Evolutionary conservation across 2,888 invertebrate genomes (phyloP), one percentile per base, ranked within the genome.

Genomic region (Tetragnatha montana): DNA sequence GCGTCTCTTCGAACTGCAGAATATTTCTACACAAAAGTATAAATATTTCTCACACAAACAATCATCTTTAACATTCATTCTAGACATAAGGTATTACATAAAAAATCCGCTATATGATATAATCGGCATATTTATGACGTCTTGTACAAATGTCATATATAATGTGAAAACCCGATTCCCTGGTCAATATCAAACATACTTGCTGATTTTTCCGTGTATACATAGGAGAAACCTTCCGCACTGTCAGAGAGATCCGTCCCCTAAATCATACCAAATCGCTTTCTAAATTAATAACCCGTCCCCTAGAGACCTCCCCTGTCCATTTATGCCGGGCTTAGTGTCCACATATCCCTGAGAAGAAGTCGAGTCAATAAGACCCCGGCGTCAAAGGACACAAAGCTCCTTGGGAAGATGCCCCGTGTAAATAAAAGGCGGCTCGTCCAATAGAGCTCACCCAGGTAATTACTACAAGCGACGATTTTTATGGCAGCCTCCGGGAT

Each of bases 271-370:
- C 60, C 60, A 4, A 60, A 60, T 10, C 14, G 8, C 60, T 60
- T 17, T 60, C 60, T 60, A 60, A 60, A 60, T 60, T 60, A 60
- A 60, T 60, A 60, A 60, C 60, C 12, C 35, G 60, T 4, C 60
- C 17, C 60, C 17, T 17, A 60, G 10, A 7, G 60, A 60, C 14
- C 60, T 60, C 50, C 60, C 73, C 80, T 74, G 73, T 80, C 68
- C 80, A 73, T 80, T 86, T 79, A 86, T 86, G 86, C 60, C 86
- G 73, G 10, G 60, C 50, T 68, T 86, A 86, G 80, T 86, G 73
- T 80, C 68, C 35, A n/a, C 21, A 76, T 22, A n/a, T 78, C 85
- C 85, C 71, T 8, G 82, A 82, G 74, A 74, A 60, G n/a, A 74
- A 21, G 50, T 22, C 73, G 10, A 80, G 86, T 86, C 86, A 86